Evolutionary conservation across 2,113 vertebrate species (phyloP), one percentile per base, ranked within the genome.

Genomic region (Hymenochirus boettgeri): DNA sequence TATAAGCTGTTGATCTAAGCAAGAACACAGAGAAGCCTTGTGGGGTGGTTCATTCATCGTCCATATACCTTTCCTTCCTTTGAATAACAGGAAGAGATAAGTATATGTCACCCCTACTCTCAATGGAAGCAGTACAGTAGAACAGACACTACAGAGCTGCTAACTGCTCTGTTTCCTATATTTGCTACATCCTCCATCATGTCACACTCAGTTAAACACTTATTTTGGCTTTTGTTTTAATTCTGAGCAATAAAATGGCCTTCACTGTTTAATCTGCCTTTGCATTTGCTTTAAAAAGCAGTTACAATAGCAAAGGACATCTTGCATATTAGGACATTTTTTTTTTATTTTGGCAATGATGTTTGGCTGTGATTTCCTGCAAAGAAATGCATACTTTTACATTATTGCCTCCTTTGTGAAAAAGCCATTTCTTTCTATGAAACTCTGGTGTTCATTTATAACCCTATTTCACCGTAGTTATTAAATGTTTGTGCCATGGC

Each of bases 141-240:
- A 27, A 23, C 31, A 59, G 27, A 39, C 50, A 58, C 31, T 29
- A 67, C 11, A 42, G 3, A 4, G 29, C 31, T 69, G 57, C 15
- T 60, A 60, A 51, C 52, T 69, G 65, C 18, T 35, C 21, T 39
- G 46, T 31, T 60, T 53, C 10, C 33, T 23, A 18, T 69, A 23
- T 53, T 23, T 39, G 19, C 53, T 69, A 59, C 47, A 53, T 53
- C 47, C 65, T 69, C 57, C 59, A 45, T 69, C 65, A 45, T 26
- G 37, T 53, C 46, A 53, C 56, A 69, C 65, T 42, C 48, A 24
- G 47, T 69, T 69, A 22, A 56, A 27, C 46, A 57, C 13, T 50
- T 10, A 12, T 11, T 4, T 23, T 57, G 39, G 15, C 57, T 69
- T 59, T 69, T 60, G 57, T 60, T 35, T 46, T 59, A 27, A 50